phyloP scores from a whole-genome alignment of 2,113 vertebrate species.

The Hippoglossus stenolepis region DNA sequence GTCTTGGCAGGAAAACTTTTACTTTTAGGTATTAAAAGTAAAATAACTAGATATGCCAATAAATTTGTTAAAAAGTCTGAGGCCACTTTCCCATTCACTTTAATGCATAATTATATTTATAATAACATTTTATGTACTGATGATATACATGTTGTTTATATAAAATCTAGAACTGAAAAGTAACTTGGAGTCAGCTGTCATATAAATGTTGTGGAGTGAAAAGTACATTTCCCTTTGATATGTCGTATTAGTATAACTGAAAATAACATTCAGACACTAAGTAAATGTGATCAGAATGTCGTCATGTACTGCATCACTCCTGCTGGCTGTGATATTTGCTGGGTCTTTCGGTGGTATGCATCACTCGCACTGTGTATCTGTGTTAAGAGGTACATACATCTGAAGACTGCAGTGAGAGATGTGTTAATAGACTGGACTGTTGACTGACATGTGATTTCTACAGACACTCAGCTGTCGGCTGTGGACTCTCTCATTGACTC shows the following conservation, averaged over 20 bases:
- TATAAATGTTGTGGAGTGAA: background rate
- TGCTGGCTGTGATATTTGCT: too few species aligned
- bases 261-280: background rate
- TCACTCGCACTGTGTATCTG: background rate
- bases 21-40: too few species aligned
- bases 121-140: background rate
- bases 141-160: background rate
- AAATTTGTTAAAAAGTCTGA: background rate
- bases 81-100: too few species aligned
- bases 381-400: background rate
- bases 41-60: too few species aligned
- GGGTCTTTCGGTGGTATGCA: background rate
- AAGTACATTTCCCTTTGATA: background rate
- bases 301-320: too few species aligned
- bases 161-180: background rate
- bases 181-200: background rate
- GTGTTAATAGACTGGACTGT: background rate
- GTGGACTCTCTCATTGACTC: constrained; percentile 92
- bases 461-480: constrained; percentile 89
- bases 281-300: too few species aligned
- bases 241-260: background rate
- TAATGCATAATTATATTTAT: background rate
- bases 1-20: too few species aligned
- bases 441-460: constrained; percentile 23
- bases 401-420: background rate